A percentile compares a stretch with the other conserved stretches of the same genome.
These are phyloP conservation scores for Lasiommata megera DNA, from an alignment of 2,888 invertebrate species.

Conservation along the genomic window DNA sequence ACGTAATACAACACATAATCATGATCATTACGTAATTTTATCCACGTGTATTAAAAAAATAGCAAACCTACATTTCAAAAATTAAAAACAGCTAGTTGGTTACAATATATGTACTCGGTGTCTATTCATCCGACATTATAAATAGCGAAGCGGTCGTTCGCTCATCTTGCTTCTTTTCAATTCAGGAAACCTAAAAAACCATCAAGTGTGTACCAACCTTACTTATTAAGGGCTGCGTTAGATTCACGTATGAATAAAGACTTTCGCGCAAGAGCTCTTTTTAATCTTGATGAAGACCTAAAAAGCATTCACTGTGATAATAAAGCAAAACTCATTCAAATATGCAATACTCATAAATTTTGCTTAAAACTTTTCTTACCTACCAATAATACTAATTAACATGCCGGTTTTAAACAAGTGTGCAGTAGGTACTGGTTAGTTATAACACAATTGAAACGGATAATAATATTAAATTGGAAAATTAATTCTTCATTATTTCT, in stretches of 20 bases:
- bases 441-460: too few relatives aligned
- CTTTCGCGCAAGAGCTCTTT: constrained; percentile 5
- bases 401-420: background rate
- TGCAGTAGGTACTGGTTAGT: too few relatives aligned
- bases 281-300: constrained; percentile 17
- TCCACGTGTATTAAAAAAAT: background rate
- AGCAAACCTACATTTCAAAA: background rate
- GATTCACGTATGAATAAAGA: constrained; percentile 15
- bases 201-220: constrained; percentile 16
- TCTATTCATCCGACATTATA: constrained; percentile 8
- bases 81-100: background rate
- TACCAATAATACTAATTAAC: background rate
- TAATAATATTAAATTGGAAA: too few relatives aligned
- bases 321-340: background rate
- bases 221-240: constrained; percentile 18
- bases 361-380: background rate
- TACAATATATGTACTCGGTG: background rate
- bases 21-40: too few relatives aligned
- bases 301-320: constrained; percentile 7
- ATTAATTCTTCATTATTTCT: too few relatives aligned
- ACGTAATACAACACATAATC: too few relatives aligned
- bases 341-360: background rate
- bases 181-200: constrained; percentile 14
- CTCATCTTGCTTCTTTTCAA: constrained; percentile 19
- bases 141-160: constrained; percentile 8